Base-by-base conservation (phyloP, 2,888 invertebrate genomes). In the Philopedon plagiatum region DNA sequence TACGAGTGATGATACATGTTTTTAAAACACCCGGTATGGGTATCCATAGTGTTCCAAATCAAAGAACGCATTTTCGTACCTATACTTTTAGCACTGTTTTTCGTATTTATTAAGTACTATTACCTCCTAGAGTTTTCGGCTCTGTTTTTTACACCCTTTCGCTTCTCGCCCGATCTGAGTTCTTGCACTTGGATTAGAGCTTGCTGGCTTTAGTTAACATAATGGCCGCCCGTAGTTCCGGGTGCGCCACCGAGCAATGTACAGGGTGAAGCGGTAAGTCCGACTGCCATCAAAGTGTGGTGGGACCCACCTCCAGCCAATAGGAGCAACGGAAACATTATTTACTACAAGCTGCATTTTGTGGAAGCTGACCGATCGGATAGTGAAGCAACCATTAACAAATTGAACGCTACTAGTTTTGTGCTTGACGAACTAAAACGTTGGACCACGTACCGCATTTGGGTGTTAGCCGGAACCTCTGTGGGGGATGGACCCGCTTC, bases 171-270 rank as follows among this genome's bases (percentile, higher is more conserved):
- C 46, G 11, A 46, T 19, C 61, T 39, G 19, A 46, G 61, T 11
- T 3, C 13, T 11, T 5, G 5, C 13, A 29, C 61, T 56, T 29
- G 18, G 68, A 44, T 21, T 46, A 41, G 61, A 56, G 44, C 70
- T 49, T 54, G 56, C 54, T 49, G 23, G 49, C 39, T 41, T 49
- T 51, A 44, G 46, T 70, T 70, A 70, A 70, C 70, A 56, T 57
- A 58, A 18, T 49, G 63, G 70, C 71, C 84, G 82, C 79, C 83
- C 83, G 80, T 84, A 98, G 98, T 97, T 89, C 98, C 98, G 84
- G 96, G 96, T 87, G 97, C 96, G 83, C 96, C 98, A 82, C 98
- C 98, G 83, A 93, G 93, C 90, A 95, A 97, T 89, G 95, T 98
- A 87, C 92, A 91, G 80, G 97, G 95, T 78, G 90, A 91, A 86